Base-by-base conservation (phyloP, 2,797 vertebrate genomes). In the Coilia nasus region DNA sequence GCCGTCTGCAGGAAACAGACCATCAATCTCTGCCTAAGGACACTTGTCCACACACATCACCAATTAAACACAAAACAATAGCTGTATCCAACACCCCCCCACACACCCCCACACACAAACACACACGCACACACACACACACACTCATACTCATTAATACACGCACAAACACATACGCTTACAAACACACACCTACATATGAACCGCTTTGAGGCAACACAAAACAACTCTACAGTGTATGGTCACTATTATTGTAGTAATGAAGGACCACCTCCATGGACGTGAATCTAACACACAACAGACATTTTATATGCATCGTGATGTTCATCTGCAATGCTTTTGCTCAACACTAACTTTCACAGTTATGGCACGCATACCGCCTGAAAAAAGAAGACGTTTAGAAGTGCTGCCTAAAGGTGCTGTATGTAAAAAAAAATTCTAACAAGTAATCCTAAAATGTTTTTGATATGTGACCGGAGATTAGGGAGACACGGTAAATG, bases 91-190 rank as follows among this genome's bases (percentile, higher is more conserved):
- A 67, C 31, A 41, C 23, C 67, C 25, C 82, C 60, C 35, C 60
- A 85, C 75, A 81, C 57, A 81, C 15, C 50, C 84, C 60, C 78
- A 81, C 83, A 84, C 83, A 84, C 50, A 81, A n/a, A 80, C 75
- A 81, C 47, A 84, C 28, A 84, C 57, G 50, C 41, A 85, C 81
- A 60, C 54, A 23, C 82, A 60, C 56, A 41, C 81, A n/a, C n/a
- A 46, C 21, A 23, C n/a, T 2, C 62, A 25, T 28, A 44, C n/a
- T 0, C 50, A 28, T 35, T 41, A 28, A 35, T 46, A 21, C 85
- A 60, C 46, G 31, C 62, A 31, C 82, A 19, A 56, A 62, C 82
- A 46, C 82, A n/a, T n/a, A 57, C 82, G 7, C 57, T 10, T 12
- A 3, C 57, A 41, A 31, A 10, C 57, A 19, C 54, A 17, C 25